A percentile compares a stretch with the other conserved stretches of the same genome.
These are phyloP conservation scores for Tetheella fluctuosa DNA, from an alignment of 2,888 invertebrate species.

Conservation along the genomic window DNA sequence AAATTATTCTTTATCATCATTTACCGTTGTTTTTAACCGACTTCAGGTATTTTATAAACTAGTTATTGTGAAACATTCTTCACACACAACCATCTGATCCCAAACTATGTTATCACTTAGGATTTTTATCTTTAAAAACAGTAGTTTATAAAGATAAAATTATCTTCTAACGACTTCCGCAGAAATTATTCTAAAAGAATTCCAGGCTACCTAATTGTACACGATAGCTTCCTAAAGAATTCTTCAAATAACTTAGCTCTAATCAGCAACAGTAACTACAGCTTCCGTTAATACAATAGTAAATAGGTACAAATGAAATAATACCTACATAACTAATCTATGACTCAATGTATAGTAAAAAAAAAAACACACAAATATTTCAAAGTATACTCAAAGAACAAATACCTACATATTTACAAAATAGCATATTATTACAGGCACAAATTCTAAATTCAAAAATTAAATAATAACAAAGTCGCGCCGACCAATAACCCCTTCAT, in stretches of 20 bases:
- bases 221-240: not conserved
- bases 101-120: not conserved
- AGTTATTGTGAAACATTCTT: too few relatives aligned
- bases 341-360: not conserved
- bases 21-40: not conserved
- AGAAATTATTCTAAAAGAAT: not conserved
- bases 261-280: not conserved
- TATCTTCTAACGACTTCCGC: not conserved
- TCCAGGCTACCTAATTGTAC: not conserved
- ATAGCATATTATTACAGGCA: not conserved
- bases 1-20: not conserved
- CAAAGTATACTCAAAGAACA: too few relatives aligned
- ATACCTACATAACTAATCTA: not conserved
- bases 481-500: not conserved
- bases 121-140: not conserved
- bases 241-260: not conserved
- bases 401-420: too few relatives aligned
- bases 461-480: not conserved
- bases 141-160: too few relatives aligned
- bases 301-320: not conserved
- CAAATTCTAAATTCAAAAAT: not conserved
- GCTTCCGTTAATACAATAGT: not conserved
- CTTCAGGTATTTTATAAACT: not conserved
- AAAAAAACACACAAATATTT: too few relatives aligned
- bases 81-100: too few relatives aligned